Evolutionary conservation across 2,888 invertebrate species (phyloP), one percentile per base, ranked within the genome.

Genomic region (Microdon myrmicae): DNA sequence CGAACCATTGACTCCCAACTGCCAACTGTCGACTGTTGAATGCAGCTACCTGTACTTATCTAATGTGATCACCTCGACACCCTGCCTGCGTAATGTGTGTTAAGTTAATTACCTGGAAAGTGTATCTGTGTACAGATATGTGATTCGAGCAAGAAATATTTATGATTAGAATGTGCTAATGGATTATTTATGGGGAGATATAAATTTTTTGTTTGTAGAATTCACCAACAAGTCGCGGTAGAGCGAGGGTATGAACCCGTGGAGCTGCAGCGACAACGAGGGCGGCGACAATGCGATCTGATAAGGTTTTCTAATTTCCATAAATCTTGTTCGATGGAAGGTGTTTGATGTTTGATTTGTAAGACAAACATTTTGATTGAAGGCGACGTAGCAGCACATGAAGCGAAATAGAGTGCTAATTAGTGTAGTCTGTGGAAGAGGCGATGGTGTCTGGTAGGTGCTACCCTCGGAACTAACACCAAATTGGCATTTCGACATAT

Each of bases 161-260:
- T 58, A 58, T 47, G 51, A 58, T 64, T 58, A 64, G 53, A 64
- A 58, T 64, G 64, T 64, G 64, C 53, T 64, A 64, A 64, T 58
- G 58, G 64, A 58, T 47, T 48, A 51, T 53, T 53, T 48, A 55
- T 32, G 37, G 55, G 37, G 41, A 39, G 34, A 7, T 19, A n/a
- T 10, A n/a, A n/a, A 12, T 23, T 39, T 23, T 23, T 7, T 37
- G 9, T 13, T 13, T 32, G 16, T 5, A 19, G 13, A 8, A 12
- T 10, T 53, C 45, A n/a, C n/a, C n/a, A n/a, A n/a, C n/a, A n/a
- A n/a, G n/a, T 38, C 13, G 22, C 14, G 19, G 25, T 43, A 8
- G n/a, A n/a, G n/a, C n/a, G n/a, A n/a, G n/a, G n/a, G 26, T 43
- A 29, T 58, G 44, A 45, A 29, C 35, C 29, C 35, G 19, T 41